Evolutionary conservation across 2,888 invertebrate species (phyloP).

Genomic region (Drosophila acutilabella): DNA sequence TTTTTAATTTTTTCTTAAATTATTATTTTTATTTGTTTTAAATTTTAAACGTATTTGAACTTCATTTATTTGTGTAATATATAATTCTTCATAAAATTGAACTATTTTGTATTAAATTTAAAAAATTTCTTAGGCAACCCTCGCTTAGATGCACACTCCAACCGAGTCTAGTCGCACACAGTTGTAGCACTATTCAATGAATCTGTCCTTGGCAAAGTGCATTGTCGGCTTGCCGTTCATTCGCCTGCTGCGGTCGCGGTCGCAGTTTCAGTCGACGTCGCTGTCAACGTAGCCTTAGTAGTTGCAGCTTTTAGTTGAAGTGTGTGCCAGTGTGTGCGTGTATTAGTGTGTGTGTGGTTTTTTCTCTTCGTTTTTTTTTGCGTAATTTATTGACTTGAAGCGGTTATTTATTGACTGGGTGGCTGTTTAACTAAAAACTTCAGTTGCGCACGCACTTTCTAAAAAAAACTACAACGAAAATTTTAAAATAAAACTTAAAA

Average conservation of each 20-base stretch:
- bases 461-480: slow-evolving; percentile 58
- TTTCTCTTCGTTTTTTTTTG: slow-evolving; percentile 31
- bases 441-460: slow-evolving; percentile 79
- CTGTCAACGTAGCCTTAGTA: slow-evolving; percentile 27
- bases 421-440: slow-evolving; percentile 63
- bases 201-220: slow-evolving; percentile 84
- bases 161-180: slow-evolving; percentile 27
- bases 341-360: background rate
- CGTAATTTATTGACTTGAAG: slow-evolving; percentile 78
- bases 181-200: slow-evolving; percentile 81
- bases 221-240: slow-evolving; percentile 81
- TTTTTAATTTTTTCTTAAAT: too few relatives aligned
- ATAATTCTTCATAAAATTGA: too few relatives aligned
- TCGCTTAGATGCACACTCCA: slow-evolving; percentile 30
- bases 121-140: slow-evolving; percentile 8
- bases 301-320: slow-evolving; percentile 55
- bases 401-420: slow-evolving; percentile 72
- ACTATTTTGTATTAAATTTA: background rate
- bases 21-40: too few relatives aligned
- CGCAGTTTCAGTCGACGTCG: slow-evolving; percentile 2
- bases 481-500: slow-evolving; percentile 6
- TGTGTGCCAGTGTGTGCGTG: background rate
- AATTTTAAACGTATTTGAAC: too few relatives aligned
- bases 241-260: slow-evolving; percentile 55
- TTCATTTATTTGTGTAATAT: too few relatives aligned